Percentiles rank a stretch among this genome's conserved stretches.
Evolutionary conservation across 2,113 vertebrate species (phyloP).

Genomic region (Eonycteris spelaea): DNA sequence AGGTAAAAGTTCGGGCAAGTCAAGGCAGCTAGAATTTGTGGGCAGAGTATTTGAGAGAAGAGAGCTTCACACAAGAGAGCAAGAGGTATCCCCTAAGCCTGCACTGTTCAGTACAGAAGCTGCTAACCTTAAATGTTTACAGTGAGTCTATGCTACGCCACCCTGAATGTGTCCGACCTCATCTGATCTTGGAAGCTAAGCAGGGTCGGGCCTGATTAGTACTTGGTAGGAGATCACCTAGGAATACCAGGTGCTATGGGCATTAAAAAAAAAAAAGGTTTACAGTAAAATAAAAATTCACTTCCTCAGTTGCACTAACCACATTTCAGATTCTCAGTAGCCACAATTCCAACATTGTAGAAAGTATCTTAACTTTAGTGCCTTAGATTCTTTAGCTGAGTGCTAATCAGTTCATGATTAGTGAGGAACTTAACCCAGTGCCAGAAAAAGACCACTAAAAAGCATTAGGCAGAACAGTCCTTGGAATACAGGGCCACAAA

Average conservation of each 20-base stretch:
- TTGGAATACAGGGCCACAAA: background rate
- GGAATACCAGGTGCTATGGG: no score
- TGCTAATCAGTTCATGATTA: background rate
- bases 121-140: background rate
- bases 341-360: background rate
- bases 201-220: no score
- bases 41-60: background rate
- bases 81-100: background rate
- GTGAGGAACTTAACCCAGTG: background rate
- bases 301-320: background rate
- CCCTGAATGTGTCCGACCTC: no score
- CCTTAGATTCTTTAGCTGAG: background rate
- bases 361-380: background rate
- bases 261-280: no score
- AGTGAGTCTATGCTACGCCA: no score
- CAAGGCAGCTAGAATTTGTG: background rate
- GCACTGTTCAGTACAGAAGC: background rate
- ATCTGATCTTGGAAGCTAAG: no score
- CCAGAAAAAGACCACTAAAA: background rate
- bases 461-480: background rate
- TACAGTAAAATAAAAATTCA: slow-evolving; percentile 23
- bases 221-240: no score
- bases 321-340: background rate
- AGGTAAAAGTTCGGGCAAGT: background rate
- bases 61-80: background rate